Base-by-base conservation (phyloP, 2,797 vertebrate genomes). In the Sebastiscus tertius region DNA sequence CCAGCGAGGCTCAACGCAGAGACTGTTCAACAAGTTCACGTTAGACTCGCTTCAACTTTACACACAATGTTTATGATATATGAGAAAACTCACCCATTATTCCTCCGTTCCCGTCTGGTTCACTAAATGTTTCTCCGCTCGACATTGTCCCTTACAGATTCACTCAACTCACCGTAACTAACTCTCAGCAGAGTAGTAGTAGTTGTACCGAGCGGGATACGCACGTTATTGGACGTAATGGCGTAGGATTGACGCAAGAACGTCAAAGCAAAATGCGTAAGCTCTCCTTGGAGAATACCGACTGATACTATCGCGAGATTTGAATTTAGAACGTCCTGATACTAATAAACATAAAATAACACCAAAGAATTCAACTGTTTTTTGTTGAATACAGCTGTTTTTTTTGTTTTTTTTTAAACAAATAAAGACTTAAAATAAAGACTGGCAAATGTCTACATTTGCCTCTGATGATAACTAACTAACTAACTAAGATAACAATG, bases 61-160 rank as follows among this genome's bases (percentile, higher is more conserved):
- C n/a, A 65, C 10, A 8, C 42, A 9, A 27, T 16, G 1, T 20
- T 18, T 12, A 54, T 55, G 18, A 59, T 1, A 29, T 1, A 0
- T 0, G 13, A 27, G 3, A 22, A 63, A 63, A 92, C 95, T 94
- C 88, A 96, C 95, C 95, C 95, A 96, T 96, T 75, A 89, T 90
- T 75, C 84, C 93, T 91, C 93, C 94, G 95, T 91, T 95, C 91
- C 84, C 76, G 79, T 90, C 86, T 83, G 91, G 93, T 80, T 95
- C 96, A 91, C 92, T 86, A 82, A 89, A 85, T 88, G 90, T 89
- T 79, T 91, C 94, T 89, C 87, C 91, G 93, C 89, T 83, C 91
- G 94, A 96, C 92, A 97, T 96, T 88, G 87, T 94, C 91, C 92
- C 93, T 92, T 88, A 80, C 86, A 87, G 85, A 92, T 89, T 87